These are phyloP conservation scores for Gallirallus australis DNA, from an alignment of 2,797 vertebrate species.

Conservation along the genomic window DNA sequence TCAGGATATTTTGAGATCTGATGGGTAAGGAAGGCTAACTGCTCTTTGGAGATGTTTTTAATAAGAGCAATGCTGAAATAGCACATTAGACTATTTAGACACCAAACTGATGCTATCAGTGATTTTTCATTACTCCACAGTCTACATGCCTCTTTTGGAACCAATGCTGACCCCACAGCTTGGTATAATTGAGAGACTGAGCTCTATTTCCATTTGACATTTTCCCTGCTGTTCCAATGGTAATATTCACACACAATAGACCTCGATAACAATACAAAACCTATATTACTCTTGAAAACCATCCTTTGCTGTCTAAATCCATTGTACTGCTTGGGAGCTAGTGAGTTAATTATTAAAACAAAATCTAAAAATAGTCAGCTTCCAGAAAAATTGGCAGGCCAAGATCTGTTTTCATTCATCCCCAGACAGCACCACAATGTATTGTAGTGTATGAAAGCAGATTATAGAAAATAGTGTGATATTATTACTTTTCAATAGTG, in stretches of 20 bases:
- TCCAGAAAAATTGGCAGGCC: slow-evolving; percentile 23
- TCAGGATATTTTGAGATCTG: neutral
- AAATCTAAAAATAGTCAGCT: slow-evolving; percentile 52
- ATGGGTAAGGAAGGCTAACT: neutral
- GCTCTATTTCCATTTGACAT: slow-evolving; percentile 64
- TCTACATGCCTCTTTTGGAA: slow-evolving; percentile 68
- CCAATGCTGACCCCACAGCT: slow-evolving; percentile 62
- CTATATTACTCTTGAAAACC: neutral
- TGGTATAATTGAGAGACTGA: slow-evolving; percentile 61
- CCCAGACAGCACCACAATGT: neutral
- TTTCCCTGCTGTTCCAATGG: slow-evolving; percentile 61
- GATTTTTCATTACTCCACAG: slow-evolving; percentile 69
- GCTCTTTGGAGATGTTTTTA: neutral
- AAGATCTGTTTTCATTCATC: slow-evolving; percentile 32
- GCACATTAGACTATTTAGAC: slow-evolving; percentile 64
- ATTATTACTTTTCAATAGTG: slow-evolving; percentile 40
- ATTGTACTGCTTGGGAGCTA: neutral
- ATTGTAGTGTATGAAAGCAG: neutral
- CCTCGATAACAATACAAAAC: slow-evolving; percentile 55
- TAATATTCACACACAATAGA: slow-evolving; percentile 53
- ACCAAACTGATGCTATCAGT: slow-evolving; percentile 65
- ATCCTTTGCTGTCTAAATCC: slow-evolving; percentile 36
- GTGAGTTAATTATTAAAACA: slow-evolving; percentile 51
- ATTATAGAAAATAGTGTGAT: slow-evolving; percentile 21
- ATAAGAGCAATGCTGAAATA: slow-evolving; percentile 14